Evolutionary conservation across 2,113 vertebrate species (phyloP), one percentile per base, ranked within the genome.

Genomic region (Ciconia boyciana): DNA sequence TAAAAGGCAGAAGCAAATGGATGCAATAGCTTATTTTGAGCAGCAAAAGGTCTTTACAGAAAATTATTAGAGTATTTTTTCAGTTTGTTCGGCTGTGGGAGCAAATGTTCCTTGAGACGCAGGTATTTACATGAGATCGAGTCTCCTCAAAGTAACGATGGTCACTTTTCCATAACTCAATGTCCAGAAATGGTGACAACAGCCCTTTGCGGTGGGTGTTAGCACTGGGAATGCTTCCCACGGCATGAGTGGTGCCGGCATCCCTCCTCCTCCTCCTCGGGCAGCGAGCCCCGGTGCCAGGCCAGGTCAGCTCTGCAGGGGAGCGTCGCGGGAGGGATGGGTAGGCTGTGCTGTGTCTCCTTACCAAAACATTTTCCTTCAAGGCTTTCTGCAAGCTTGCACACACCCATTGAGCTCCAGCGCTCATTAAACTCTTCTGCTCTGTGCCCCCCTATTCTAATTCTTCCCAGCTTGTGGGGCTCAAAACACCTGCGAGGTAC

Each of bases 231-330:
- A 31, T 10, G 31, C 7, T 62, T 62, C 31, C n/a, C 8, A 16
- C 2, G 5, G 41, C 28, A 39, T 1, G 2, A 32, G 12, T 6
- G 0, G 11, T 39, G 34, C 28, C 2, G 2, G 44, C 22, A 76
- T 34, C 36, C 24, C 43, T 54, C 22, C 16, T 78, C 18, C n/a
- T 69, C 28, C 54, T 68, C 51, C 58, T 41, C 1, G 0, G 46
- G 14, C 71, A 65, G 71, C 0, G 2, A 65, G 51, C 1, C 2
- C 29, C 0, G 1, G 25, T 39, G 19, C 34, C 65, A 68, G 24
- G 0, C 6, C 6, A n/a, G 34, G 46, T 31, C 65, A 68, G 36
- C 3, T 36, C 39, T 44, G 11, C 55, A 52, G 29, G 13, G 10
- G 7, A 69, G 7, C 4, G 2, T 7, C 4, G 10, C 1, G 0